Conservation (phyloP, 2,113 vertebrate species). For the Forbesichthys agassizii region DNA sequence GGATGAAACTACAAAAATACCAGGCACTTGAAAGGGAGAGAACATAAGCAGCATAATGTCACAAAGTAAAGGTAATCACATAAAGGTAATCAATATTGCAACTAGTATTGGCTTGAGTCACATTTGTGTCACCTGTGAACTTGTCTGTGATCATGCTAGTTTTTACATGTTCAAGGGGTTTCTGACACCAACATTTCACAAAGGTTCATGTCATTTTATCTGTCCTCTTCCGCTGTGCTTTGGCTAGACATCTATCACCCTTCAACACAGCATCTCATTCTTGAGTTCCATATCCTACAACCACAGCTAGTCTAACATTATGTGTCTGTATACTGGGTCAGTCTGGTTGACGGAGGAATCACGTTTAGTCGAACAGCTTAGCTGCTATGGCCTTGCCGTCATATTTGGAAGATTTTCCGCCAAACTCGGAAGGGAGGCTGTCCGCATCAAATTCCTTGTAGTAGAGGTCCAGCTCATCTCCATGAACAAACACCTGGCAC, state of each 20-base stretch:
- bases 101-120: too few relatives aligned
- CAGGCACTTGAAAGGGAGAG: too few relatives aligned
- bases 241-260: background rate
- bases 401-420: constrained; percentile 87
- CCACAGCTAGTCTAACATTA: constrained; percentile 33
- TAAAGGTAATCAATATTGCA: too few relatives aligned
- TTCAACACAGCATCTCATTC: background rate
- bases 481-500: constrained; percentile 89
- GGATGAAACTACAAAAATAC: too few relatives aligned
- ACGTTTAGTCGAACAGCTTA: constrained; percentile 85
- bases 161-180: too few relatives aligned
- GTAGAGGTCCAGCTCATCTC: constrained; percentile 90
- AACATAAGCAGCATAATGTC: too few relatives aligned
- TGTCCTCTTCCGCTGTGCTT: constrained; percentile 19
- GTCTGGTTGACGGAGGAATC: background rate
- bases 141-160: too few relatives aligned
- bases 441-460: constrained; percentile 90
- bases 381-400: constrained; percentile 85
- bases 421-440: constrained; percentile 91
- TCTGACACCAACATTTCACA: background rate
- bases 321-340: constrained; percentile 4
- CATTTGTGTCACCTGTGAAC: too few relatives aligned
- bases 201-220: background rate
- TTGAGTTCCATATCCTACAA: constrained; percentile 10
- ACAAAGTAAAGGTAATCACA: too few relatives aligned